phyloP scores from a whole-genome alignment of 2,888 invertebrate genomes.

The Epinotia bilunana region DNA sequence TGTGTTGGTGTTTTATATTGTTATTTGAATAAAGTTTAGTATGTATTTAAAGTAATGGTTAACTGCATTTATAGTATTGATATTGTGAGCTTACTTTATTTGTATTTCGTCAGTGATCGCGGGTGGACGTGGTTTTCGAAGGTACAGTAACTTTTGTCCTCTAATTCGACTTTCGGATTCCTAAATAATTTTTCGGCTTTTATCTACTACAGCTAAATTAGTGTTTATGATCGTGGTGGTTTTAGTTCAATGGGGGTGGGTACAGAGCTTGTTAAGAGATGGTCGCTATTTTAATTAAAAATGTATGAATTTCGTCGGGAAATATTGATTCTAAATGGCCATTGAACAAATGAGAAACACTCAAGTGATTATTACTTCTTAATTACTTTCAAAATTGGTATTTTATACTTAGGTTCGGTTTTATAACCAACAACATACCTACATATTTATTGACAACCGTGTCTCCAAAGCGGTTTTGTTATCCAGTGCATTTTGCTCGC shows the following conservation, averaged over 20 bases:
- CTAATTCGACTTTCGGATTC: too few species aligned
- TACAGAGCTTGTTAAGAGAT: not conserved
- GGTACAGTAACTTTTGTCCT: not conserved
- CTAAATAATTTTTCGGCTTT: too few species aligned
- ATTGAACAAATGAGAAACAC: not conserved
- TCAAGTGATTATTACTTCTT: not conserved
- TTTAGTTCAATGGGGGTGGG: not conserved
- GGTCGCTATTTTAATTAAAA: not conserved
- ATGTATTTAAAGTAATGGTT: not conserved
- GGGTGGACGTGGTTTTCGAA: constrained; percentile 7
- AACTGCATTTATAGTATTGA: not conserved
- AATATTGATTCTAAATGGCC: not conserved
- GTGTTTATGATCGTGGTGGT: not conserved
- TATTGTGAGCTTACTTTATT: constrained; percentile 1
- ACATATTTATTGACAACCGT: too few species aligned
- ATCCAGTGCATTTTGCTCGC: not conserved
- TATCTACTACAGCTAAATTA: too few species aligned
- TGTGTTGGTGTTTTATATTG: not conserved
- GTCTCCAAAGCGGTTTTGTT: not conserved
- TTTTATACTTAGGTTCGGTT: too few species aligned
- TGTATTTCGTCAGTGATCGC: not conserved
- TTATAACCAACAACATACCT: too few species aligned
- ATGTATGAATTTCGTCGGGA: not conserved
- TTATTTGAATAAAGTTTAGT: not conserved
- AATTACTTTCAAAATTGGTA: too few species aligned